Base-by-base conservation (phyloP, 2,888 invertebrate genomes). In the Pollenia labialis region DNA sequence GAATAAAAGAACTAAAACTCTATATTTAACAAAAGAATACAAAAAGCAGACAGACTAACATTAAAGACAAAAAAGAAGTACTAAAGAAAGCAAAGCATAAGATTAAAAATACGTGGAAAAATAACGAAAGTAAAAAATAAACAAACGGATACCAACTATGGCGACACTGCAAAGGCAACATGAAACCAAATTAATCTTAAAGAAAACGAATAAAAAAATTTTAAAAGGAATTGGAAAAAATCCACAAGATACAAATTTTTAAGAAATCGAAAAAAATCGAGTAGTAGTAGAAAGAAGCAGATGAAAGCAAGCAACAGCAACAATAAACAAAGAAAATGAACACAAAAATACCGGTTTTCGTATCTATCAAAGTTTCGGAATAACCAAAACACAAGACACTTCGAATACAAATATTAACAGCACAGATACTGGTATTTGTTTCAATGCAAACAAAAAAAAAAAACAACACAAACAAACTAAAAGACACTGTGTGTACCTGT, bases 291-390 rank as follows among this genome's bases (percentile, higher is more conserved):
- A 50, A 62, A 23, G 42, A 52, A 68, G n/a, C 12, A 60, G 69
- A 81, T 64, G 7, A 84, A 72, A 84, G 52, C 52, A 66, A 81
- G 56, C 50, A 66, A 60, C 42, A 72, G 16, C 56, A 58, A 72
- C 60, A 72, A 66, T 62, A 60, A 64, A 79, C n/a, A 75, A 86
- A 80, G 62, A 72, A 86, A 83, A 77, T 62, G 18, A 42, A 18
- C 50, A 69, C 18, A 68, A 74, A 68, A 86, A 83, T 87, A 87
- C 86, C 50, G 83, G 86, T 87, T 80, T 76, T 72, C 52, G 80
- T 77, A 72, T 58, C 48, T 80, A 69, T 46, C 23, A 18, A 52
- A 68, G 52, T 69, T 84, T 79, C 74, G 52, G 75, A 76, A 82
- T 82, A 62, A 76, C 82, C 40, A 54, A 75, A 52, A 69, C 75